phyloP scores from a whole-genome alignment of 2,113 vertebrate species.

The Hiodon alosoides region DNA sequence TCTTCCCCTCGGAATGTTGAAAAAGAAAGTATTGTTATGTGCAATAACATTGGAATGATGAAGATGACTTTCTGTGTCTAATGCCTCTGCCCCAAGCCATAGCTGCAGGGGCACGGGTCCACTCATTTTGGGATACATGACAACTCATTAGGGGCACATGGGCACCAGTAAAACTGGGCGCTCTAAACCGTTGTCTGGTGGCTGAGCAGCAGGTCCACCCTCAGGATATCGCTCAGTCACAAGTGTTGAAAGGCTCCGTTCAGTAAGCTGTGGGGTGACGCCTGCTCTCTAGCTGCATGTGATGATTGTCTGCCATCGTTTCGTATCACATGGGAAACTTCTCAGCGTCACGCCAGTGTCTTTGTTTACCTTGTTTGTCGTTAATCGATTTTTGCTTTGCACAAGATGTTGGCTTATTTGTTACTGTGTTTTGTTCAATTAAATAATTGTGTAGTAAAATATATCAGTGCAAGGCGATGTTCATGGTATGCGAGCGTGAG shows the following conservation, averaged over 20 bases:
- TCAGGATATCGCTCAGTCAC: neutral
- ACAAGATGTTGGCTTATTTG: conserved; percentile 41
- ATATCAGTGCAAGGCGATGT: conserved; percentile 50
- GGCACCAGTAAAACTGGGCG: no score
- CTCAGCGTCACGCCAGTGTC: conserved; percentile 40
- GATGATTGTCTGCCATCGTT: neutral
- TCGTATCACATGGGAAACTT: conserved; percentile 21
- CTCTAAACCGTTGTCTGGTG: no score
- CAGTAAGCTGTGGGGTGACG: no score
- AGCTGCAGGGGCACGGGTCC: no score
- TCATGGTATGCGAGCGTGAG: conserved; percentile 53
- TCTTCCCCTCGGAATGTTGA: neutral
- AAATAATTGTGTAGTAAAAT: conserved; percentile 45
- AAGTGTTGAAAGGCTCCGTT: no score
- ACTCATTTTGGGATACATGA: no score
- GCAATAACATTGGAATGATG: neutral
- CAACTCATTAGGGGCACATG: no score
- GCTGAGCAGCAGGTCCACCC: neutral
- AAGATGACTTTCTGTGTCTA: neutral
- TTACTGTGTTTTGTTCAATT: conserved; percentile 45
- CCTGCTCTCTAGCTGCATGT: neutral
- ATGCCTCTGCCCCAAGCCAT: no score
- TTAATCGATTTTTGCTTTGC: conserved; percentile 49
- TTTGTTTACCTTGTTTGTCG: conserved; percentile 61
- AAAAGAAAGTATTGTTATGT: neutral